A percentile compares a stretch with the other conserved stretches of the same genome.
Conservation (phyloP, 2,888 invertebrate genomes). For the Pogonocherus hispidulus region DNA sequence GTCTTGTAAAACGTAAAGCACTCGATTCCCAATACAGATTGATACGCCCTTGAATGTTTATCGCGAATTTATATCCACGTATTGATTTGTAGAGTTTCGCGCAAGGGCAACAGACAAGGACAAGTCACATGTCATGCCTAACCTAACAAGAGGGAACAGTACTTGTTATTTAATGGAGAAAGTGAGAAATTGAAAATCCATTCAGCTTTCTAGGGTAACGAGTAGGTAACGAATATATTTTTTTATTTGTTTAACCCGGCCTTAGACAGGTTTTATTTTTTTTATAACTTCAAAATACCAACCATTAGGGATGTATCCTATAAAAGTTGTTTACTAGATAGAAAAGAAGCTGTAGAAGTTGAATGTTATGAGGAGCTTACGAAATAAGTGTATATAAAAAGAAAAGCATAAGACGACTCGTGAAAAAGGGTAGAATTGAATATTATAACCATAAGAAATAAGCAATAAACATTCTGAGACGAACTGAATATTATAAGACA, state of each 20-base stretch:
- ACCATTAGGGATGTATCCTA: no score
- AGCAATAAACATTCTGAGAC: no score
- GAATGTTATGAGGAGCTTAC: not conserved
- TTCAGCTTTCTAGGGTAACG: no score
- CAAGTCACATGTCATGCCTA: not conserved
- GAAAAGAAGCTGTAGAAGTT: not conserved
- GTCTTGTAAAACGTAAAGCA: no score
- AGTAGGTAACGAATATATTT: not conserved
- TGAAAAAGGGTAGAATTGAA: no score
- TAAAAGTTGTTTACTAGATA: no score
- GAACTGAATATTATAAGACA: no score
- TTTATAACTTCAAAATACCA: no score
- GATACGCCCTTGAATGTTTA: constrained; percentile 3
- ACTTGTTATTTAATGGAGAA: not conserved
- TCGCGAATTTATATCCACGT: constrained; percentile 14
- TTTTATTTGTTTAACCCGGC: not conserved
- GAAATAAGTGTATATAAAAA: no score
- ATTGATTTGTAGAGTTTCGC: constrained; percentile 27
- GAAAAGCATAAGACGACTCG: no score
- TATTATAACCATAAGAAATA: no score
- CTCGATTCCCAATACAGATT: not conserved
- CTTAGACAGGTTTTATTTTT: not conserved
- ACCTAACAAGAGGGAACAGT: not conserved
- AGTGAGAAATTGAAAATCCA: not conserved
- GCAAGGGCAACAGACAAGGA: constrained; percentile 18